Conservation (phyloP, 2,113 vertebrate genomes). For the Malurus melanocephalus region DNA sequence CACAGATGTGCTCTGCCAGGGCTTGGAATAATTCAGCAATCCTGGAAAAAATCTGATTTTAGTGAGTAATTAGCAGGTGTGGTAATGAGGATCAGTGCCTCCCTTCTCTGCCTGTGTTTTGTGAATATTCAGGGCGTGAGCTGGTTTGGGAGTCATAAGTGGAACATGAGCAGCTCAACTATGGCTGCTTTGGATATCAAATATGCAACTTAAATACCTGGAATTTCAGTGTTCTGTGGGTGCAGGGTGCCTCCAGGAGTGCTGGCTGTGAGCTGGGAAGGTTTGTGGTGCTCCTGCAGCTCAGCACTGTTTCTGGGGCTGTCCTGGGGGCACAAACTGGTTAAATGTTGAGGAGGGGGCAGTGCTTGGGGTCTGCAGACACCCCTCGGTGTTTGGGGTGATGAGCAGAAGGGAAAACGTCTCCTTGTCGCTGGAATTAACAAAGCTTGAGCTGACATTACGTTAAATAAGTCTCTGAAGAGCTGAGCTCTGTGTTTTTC, state of each 20-base stretch:
- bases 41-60: not conserved
- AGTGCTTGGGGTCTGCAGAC: fast-evolving
- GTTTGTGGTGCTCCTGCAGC: not conserved
- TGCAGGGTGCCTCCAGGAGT: fast-evolving
- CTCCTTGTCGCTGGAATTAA: not conserved
- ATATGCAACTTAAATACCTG: fast-evolving
- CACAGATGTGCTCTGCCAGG: not conserved
- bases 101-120: not conserved
- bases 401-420: not conserved
- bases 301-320: fast-evolving
- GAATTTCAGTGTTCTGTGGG: fast-evolving
- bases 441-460: not conserved
- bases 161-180: not conserved
- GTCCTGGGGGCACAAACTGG: fast-evolving
- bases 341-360: not conserved
- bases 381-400: fast-evolving
- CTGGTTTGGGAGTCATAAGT: not conserved
- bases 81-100: too few species aligned
- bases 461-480: fast-evolving
- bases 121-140: fast-evolving
- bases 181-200: not conserved
- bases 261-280: not conserved
- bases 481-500: not conserved
- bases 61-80: not conserved
- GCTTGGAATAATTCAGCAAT: not conserved